These are phyloP conservation scores for Yponomeuta cagnagella DNA, from an alignment of 2,888 invertebrate genomes.

Conservation along the genomic window DNA sequence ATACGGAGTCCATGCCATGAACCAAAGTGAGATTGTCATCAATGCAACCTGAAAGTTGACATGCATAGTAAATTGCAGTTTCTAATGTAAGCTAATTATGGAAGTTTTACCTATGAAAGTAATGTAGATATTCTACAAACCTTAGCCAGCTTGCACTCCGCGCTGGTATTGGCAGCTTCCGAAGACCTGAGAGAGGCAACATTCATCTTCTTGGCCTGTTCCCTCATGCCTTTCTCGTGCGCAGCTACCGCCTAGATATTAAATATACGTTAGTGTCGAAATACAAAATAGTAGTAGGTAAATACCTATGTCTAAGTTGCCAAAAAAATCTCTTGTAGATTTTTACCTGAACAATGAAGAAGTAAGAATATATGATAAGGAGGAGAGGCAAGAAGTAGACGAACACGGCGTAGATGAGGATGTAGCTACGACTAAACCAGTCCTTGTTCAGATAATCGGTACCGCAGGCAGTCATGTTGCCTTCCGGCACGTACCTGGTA, in stretches of 20 bases:
- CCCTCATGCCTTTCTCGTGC: slow-evolving; percentile 90
- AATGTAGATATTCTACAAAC: slow-evolving; percentile 37
- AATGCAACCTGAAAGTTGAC: slow-evolving; percentile 80
- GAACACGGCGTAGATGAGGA: slow-evolving; percentile 85
- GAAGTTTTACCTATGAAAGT: neutral
- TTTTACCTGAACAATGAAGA: slow-evolving; percentile 86
- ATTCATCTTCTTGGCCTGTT: slow-evolving; percentile 96
- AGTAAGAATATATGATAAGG: slow-evolving; percentile 90
- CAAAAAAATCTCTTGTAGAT: neutral
- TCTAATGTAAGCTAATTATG: too few relatives aligned
- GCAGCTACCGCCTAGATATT: slow-evolving; percentile 81
- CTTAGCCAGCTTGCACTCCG: slow-evolving; percentile 92
- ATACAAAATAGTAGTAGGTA: neutral
- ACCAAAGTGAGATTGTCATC: slow-evolving; percentile 92
- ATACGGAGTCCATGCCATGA: slow-evolving; percentile 95
- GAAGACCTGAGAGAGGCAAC: slow-evolving; percentile 89
- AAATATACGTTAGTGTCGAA: neutral
- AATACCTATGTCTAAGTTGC: neutral
- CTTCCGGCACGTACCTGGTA: slow-evolving; percentile 91
- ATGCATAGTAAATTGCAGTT: slow-evolving; percentile 5
- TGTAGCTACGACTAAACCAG: slow-evolving; percentile 86
- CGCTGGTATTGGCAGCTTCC: slow-evolving; percentile 85
- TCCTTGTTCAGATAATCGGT: slow-evolving; percentile 89
- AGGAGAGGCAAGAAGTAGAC: slow-evolving; percentile 86
- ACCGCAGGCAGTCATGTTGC: slow-evolving; percentile 95